Evolutionary conservation across 2,888 invertebrate genomes (phyloP).

Genomic region (Eueremaeus valkanovi): DNA sequence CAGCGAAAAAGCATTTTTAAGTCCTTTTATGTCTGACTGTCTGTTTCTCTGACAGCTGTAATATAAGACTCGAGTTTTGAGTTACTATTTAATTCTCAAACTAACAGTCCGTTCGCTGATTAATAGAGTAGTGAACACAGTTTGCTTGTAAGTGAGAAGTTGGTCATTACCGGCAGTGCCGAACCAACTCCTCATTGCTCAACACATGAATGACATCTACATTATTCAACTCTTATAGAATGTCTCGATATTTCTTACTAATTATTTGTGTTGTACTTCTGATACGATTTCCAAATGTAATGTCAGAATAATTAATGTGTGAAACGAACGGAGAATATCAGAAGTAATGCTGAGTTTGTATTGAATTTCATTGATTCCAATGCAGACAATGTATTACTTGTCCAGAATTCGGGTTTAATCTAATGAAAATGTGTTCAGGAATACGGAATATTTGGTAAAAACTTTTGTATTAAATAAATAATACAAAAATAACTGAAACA

Average conservation of each 20-base stretch:
- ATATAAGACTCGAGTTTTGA: not conserved
- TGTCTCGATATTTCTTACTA: not conserved
- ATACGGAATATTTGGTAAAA: not conserved
- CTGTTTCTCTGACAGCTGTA: not conserved
- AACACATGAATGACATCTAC: constrained; percentile 9
- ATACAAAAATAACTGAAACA: no score
- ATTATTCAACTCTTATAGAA: constrained; percentile 26
- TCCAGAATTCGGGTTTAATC: not conserved
- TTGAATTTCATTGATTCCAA: not conserved
- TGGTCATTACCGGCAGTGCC: constrained; percentile 3
- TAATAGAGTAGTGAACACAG: constrained; percentile 1
- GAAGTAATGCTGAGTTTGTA: not conserved
- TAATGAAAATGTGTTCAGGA: not conserved
- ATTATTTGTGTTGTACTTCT: not conserved
- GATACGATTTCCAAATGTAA: not conserved
- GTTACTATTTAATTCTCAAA: not conserved
- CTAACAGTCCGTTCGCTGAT: not conserved
- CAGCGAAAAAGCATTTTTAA: constrained; percentile 6
- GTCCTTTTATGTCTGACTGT: not conserved
- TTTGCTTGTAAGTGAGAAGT: not conserved
- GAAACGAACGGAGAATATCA: not conserved
- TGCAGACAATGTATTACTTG: not conserved
- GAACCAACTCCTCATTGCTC: not conserved
- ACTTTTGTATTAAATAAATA: no score
- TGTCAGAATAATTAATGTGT: not conserved